Conservation (phyloP, 2,113 vertebrate species). For the Hucho hucho region DNA sequence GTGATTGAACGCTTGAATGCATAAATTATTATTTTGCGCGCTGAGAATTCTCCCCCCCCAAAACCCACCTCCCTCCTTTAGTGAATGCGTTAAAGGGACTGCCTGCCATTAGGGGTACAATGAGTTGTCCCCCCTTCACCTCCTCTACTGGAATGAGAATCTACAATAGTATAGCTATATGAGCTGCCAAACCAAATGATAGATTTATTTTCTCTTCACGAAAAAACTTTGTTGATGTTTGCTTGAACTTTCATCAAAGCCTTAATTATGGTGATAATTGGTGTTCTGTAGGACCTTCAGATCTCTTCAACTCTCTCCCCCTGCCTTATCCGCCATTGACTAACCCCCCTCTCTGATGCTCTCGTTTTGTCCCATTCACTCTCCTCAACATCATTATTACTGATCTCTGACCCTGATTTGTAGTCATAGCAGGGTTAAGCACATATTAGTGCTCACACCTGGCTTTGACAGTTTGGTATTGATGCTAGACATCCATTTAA, state of each 20-base stretch:
- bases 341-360: conserved; percentile 2
- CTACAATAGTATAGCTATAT: conserved; percentile 1
- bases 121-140: conserved; percentile 17
- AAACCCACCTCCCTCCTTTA: not conserved
- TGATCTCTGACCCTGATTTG: conserved; percentile 9
- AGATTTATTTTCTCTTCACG: not conserved
- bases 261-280: conserved; percentile 26
- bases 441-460: not conserved
- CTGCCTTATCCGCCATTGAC: not conserved
- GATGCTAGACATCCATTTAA: not conserved
- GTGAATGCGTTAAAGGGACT: conserved; percentile 19
- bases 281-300: not conserved
- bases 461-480: not conserved
- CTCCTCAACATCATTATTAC: conserved; percentile 9
- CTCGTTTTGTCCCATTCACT: not conserved
- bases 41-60: not conserved
- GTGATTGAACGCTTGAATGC: conserved; percentile 45
- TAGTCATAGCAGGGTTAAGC: not conserved
- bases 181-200: conserved; percentile 24
- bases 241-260: conserved; percentile 20
- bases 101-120: conserved; percentile 17
- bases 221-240: conserved; percentile 21
- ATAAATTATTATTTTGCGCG: conserved; percentile 43
- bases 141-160: conserved; percentile 8
- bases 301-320: not conserved